Evolutionary conservation across 2,888 invertebrate species (phyloP).

Genomic region (Norana najaformis): DNA sequence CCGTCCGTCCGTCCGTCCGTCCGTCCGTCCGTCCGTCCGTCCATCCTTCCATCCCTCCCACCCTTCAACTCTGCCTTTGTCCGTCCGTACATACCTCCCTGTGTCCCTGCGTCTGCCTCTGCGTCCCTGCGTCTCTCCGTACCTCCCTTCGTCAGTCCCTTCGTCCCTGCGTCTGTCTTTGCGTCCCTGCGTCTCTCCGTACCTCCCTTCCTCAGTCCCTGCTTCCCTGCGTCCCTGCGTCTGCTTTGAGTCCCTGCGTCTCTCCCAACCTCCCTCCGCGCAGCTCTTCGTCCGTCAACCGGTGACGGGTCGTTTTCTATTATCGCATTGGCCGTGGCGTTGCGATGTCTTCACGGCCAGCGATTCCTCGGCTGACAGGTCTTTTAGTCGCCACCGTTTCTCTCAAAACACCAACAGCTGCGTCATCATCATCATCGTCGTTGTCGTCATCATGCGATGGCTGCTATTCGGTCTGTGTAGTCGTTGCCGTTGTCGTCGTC

Average conservation of each 20-base stretch:
- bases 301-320: not conserved
- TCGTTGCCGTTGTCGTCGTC: not conserved
- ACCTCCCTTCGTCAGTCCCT: not conserved
- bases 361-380: not conserved
- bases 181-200: not conserved
- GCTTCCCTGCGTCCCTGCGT: not conserved
- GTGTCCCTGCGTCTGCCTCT: not conserved
- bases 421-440: not conserved
- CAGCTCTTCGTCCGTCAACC: not conserved
- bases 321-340: not conserved
- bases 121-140: not conserved
- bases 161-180: not conserved
- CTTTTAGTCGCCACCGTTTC: not conserved
- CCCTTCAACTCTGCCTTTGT: not conserved
- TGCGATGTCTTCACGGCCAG: conserved; percentile 13
- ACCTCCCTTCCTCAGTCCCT: not conserved
- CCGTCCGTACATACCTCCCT: not conserved
- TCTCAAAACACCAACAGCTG: not conserved
- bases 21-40: not conserved
- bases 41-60: not conserved
- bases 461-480: no score
- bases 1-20: not conserved
- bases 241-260: not conserved
- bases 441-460: not conserved
- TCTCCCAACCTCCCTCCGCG: not conserved